Evolutionary conservation across 1,140 invertebrate genomes (phyloP), one percentile per base, ranked within the genome.

Genomic region (Popillia japonica): DNA sequence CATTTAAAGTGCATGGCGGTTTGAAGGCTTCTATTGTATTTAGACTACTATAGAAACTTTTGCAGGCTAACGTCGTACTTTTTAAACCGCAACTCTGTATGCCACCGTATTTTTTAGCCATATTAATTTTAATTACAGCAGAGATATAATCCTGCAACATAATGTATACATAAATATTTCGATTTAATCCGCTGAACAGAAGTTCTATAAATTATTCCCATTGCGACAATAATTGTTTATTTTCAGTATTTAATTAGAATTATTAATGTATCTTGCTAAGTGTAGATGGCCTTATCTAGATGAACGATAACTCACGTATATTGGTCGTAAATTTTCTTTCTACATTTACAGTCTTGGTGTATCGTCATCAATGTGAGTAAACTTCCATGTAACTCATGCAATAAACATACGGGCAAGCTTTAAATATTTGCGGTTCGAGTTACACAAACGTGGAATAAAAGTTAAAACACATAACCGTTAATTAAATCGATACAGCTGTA

Each of bases 281-380:
- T 34, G 27, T 27, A 34, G 61, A 23, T 20, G 11, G 11, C 9
- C 61, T 68, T 68, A 23, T 68, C 61, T 9, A 68, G 22, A 27
- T 34, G 7, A 2, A 22, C 22, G 20, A 68, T 34, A 68, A 68
- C 27, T 68, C 61, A 34, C 61, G 22, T 14, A 27, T 22, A 68
- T 34, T 68, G 61, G 14, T 34, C 20, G 61, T 68, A 68, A 68
- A 68, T 68, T 68, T 27, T 8, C 44, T 10, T 68, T 55, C 48
- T 55, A 17, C 48, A 55, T 55, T 55, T 27, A 68, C 9, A 68
- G 27, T 68, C 22, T 8, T 34, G 0, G 22, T 68, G 27, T n/a
- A 68, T 68, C 61, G 61, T 10, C 48, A 68, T 68, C 61, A 14
- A 68, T 68, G 20, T 68, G 27, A 68, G 61, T 68, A 68, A 68